phyloP scores from a whole-genome alignment of 2,888 invertebrate genomes.

The Drosophila nr. perissopoda region DNA sequence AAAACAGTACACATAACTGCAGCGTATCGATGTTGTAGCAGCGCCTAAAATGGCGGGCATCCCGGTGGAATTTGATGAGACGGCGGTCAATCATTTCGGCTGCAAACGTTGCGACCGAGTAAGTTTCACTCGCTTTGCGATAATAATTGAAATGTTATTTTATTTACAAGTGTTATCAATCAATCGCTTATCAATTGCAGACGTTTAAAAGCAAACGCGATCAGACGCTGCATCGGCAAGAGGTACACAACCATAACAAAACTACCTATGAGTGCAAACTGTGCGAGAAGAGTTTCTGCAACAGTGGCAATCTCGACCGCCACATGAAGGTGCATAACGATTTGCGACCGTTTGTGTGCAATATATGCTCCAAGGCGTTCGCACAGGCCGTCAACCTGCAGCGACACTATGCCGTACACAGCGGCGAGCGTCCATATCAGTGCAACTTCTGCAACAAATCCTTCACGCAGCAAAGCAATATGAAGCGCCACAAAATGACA shows the following conservation, averaged over 20 bases:
- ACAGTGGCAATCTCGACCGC: slow-evolving; percentile 84
- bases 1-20: slow-evolving; percentile 37
- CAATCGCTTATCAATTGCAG: slow-evolving; percentile 45
- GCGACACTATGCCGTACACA: slow-evolving; percentile 84
- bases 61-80: slow-evolving; percentile 73
- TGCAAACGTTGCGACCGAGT: slow-evolving; percentile 77
- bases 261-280: slow-evolving; percentile 83
- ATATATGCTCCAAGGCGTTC: slow-evolving; percentile 83
- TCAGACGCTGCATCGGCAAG: slow-evolving; percentile 83
- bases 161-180: slow-evolving; percentile 11
- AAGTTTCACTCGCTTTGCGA: slow-evolving; percentile 42
- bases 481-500: slow-evolving; percentile 84
- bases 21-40: slow-evolving; percentile 67
- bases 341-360: slow-evolving; percentile 83
- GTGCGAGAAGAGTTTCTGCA: slow-evolving; percentile 84
- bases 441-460: slow-evolving; percentile 83
- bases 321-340: slow-evolving; percentile 85
- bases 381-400: slow-evolving; percentile 84
- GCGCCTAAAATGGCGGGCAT: slow-evolving; percentile 67
- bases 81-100: slow-evolving; percentile 71
- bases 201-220: slow-evolving; percentile 83
- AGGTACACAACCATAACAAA: slow-evolving; percentile 83
- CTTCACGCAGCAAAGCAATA: slow-evolving; percentile 84
- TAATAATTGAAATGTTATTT: not conserved
- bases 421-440: slow-evolving; percentile 83